Base-by-base conservation (phyloP, 2,797 vertebrate species). In the Huso huso region DNA sequence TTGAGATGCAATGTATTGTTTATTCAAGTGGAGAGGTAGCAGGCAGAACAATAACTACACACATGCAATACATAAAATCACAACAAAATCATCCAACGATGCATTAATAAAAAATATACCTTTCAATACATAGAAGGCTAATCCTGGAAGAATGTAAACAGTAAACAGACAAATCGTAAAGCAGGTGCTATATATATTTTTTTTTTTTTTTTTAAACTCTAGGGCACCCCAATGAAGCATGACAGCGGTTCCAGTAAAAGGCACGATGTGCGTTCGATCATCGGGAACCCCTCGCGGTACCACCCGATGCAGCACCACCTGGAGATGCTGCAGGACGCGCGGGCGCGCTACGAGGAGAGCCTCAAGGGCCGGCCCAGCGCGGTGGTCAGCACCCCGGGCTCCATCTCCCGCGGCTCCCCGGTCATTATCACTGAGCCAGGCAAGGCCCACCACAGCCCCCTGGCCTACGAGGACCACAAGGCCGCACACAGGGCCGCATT, bases 221-320 rank as follows among this genome's bases (percentile, higher is more conserved):
- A 97, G 96, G 95, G 93, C 69, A 91, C 93, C 12, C 91, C 94
- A 0, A 83, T 97, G 76, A 99, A 99, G 78, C 95, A 94, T 0
- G 97, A 99, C 71, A 74, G 80, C 0, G 6, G 85, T 70, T 79
- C 92, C 0, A 84, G 90, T 76, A 98, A 95, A 74, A 95, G 96
- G 18, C 95, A 98, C 0, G 95, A 98, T 0, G 96, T 98, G 12
- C 91, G 93, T 6, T 99, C 97, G 78, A 95, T 99, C 78, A 96
- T 98, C 0, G 93, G 94, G 78, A 96, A 91, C 58, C 94, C 94
- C 0, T 78, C 93, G 11, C 89, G 94, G 62, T 96, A 93, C 71
- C 92, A 94, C 7, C 77, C 85, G 0, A 6, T 91, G 71, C 73
- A 84, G 18, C 82, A 94, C 67, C 93, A 94, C 0, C 74, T 96